Conservation (phyloP, 2,113 vertebrate genomes). For the Gallinago paraguaiae region DNA sequence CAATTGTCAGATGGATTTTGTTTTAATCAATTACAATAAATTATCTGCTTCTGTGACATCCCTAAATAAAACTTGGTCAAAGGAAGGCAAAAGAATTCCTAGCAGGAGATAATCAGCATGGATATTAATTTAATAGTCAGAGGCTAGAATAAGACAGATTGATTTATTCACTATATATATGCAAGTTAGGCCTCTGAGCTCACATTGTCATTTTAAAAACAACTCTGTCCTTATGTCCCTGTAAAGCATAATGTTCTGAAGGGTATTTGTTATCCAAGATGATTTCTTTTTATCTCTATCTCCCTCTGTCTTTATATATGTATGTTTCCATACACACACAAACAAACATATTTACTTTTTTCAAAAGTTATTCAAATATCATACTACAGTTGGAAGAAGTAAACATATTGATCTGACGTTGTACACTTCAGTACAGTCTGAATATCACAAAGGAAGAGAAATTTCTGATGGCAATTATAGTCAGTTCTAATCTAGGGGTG, state of each 20-base stretch:
- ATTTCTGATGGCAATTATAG: neutral
- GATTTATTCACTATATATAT: constrained; percentile 28
- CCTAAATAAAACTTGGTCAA: neutral
- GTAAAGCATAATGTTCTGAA: neutral
- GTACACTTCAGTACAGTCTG: neutral
- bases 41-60: neutral
- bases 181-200: neutral
- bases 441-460: neutral
- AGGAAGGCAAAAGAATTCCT: constrained; percentile 13
- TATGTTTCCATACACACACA: neutral
- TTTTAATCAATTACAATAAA: constrained; percentile 17
- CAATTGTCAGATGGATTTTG: constrained; percentile 1
- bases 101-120: neutral
- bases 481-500: rapidly evolving
- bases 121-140: constrained; percentile 2
- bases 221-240: neutral
- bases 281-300: neutral
- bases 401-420: neutral
- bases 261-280: neutral
- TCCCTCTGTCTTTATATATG: neutral
- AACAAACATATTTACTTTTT: neutral
- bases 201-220: neutral
- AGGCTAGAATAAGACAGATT: neutral
- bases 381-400: neutral
- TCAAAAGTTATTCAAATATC: neutral